These are phyloP conservation scores for Megalopta genalis DNA, from an alignment of 1,140 invertebrate genomes.

Conservation along the genomic window DNA sequence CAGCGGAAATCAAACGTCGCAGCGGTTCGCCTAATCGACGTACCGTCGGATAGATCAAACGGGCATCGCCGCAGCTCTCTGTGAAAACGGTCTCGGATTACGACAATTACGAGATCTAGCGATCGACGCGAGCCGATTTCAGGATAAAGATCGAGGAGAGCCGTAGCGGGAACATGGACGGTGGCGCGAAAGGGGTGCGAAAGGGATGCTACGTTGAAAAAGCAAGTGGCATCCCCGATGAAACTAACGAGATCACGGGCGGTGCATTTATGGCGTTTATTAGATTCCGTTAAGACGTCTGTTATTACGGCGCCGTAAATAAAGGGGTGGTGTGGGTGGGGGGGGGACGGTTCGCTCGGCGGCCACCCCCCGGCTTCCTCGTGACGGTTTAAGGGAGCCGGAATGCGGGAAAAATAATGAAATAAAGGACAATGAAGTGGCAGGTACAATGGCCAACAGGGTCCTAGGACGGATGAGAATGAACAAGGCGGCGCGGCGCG, in stretches of 20 bases:
- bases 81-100: too few relatives aligned
- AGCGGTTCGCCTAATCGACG: too few relatives aligned
- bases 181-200: not conserved
- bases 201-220: not conserved
- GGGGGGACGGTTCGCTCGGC: too few relatives aligned
- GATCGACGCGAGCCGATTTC: too few relatives aligned
- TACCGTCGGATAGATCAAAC: too few relatives aligned
- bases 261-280: slow-evolving; percentile 76
- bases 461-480: slow-evolving; percentile 40
- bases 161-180: not conserved
- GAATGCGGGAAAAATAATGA: slow-evolving; percentile 73
- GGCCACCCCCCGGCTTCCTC: slow-evolving; percentile 38
- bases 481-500: slow-evolving; percentile 41
- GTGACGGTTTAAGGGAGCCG: slow-evolving; percentile 31
- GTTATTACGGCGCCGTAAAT: slow-evolving; percentile 75
- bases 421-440: slow-evolving; percentile 73
- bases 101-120: too few relatives aligned
- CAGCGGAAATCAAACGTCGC: too few relatives aligned
- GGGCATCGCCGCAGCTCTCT: too few relatives aligned
- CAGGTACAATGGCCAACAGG: slow-evolving; percentile 67
- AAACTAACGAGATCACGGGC: slow-evolving; percentile 69
- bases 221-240: slow-evolving; percentile 49
- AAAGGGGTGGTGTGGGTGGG: slow-evolving; percentile 54
- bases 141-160: not conserved
- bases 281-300: slow-evolving; percentile 78